Conservation (phyloP, 2,797 vertebrate species). For the Cryptoblepharus egeriae region DNA sequence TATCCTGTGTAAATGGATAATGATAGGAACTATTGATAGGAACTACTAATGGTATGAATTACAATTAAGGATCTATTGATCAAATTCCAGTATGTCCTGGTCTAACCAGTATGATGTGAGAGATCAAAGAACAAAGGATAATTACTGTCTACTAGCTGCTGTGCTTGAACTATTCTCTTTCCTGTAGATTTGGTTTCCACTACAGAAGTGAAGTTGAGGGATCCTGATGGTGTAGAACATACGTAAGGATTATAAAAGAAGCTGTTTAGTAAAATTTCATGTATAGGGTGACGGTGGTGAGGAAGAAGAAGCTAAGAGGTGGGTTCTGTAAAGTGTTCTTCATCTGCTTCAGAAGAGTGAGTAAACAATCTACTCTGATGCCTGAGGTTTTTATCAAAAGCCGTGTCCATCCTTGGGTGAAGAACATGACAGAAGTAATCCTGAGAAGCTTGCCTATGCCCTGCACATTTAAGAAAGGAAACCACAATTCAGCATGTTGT, state of each 20-base stretch:
- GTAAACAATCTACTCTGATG: rapidly evolving
- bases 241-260: not conserved
- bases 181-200: not conserved
- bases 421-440: not conserved
- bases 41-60: no score
- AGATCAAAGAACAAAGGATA: not conserved
- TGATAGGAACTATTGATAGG: no score
- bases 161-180: no score
- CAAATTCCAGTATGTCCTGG: no score
- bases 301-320: not conserved
- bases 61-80: no score
- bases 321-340: not conserved
- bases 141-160: no score
- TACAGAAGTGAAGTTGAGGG: not conserved
- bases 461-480: slow-evolving; percentile 8
- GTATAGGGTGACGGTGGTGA: not conserved
- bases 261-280: not conserved
- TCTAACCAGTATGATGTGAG: no score
- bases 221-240: not conserved
- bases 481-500: not conserved
- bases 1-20: no score
- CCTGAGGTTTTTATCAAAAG: not conserved
- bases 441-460: not conserved
- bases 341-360: not conserved
- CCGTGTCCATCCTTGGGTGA: not conserved